phyloP scores from a whole-genome alignment of 2,797 vertebrate species.

The Helicolenus hilgendorfi region DNA sequence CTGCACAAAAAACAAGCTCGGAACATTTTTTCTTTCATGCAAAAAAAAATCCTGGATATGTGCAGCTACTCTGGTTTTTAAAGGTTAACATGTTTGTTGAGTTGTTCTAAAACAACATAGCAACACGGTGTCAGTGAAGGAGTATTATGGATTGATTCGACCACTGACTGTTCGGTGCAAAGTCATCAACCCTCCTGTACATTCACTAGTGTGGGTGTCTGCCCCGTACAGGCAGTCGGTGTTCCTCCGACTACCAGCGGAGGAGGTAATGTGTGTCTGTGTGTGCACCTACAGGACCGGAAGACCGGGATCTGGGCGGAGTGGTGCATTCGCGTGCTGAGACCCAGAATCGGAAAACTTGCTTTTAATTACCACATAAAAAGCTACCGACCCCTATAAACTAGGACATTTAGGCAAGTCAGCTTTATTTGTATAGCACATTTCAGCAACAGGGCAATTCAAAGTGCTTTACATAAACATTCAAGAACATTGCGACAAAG shows the following conservation, averaged over 20 bases:
- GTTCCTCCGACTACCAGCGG: background rate
- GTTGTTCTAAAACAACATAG: constrained; percentile 29
- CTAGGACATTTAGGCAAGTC: no score
- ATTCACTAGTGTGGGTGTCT: background rate
- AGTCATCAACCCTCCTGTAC: background rate
- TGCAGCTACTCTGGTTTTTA: background rate
- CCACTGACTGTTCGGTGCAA: background rate
- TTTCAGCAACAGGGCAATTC: no score
- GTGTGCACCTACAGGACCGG: background rate
- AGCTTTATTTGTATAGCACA: no score
- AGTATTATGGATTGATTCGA: constrained; percentile 21
- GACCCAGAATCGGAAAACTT: background rate
- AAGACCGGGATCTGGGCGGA: constrained; percentile 32
- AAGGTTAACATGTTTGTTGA: background rate
- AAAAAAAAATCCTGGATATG: background rate
- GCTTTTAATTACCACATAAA: background rate
- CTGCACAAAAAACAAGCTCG: background rate
- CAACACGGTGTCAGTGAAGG: constrained; percentile 58
- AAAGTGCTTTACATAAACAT: no score
- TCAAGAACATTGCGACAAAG: no score
- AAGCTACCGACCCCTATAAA: background rate
- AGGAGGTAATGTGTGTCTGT: background rate
- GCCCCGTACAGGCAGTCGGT: no score
- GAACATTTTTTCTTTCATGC: background rate
- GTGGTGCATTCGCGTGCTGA: constrained; percentile 15